These are phyloP conservation scores for Sphyrna mokarran DNA, from an alignment of 2,113 vertebrate species.

Conservation along the genomic window DNA sequence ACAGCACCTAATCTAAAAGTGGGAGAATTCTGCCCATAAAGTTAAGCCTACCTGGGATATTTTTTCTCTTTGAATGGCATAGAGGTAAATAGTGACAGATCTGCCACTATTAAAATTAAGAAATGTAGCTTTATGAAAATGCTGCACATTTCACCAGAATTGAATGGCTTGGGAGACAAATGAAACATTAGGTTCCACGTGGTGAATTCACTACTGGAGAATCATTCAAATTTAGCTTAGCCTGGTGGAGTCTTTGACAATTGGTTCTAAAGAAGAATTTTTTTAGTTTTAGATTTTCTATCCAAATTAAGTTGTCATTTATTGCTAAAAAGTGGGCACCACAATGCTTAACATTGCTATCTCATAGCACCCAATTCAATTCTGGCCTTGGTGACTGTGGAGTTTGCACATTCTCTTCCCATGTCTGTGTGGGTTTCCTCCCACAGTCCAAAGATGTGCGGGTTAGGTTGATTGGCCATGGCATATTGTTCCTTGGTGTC, in stretches of 20 bases:
- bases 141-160: neutral
- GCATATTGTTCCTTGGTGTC: no score
- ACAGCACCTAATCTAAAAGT: no score
- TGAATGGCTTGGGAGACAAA: neutral
- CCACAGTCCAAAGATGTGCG: no score
- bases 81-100: neutral
- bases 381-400: no score
- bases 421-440: no score
- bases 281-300: neutral
- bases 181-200: neutral
- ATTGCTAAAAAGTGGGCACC: neutral
- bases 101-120: neutral
- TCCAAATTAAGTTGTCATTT: neutral
- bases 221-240: neutral
- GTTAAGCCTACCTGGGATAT: no score
- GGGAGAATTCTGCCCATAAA: no score
- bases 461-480: no score
- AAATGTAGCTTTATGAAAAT: neutral
- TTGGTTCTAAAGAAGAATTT: neutral
- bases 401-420: no score
- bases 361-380: no score
- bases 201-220: neutral
- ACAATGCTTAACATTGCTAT: no score
- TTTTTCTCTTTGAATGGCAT: neutral
- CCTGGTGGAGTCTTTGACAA: neutral